Base-by-base conservation (phyloP, 2,888 invertebrate genomes). In the Teinopalpus imperialis region DNA sequence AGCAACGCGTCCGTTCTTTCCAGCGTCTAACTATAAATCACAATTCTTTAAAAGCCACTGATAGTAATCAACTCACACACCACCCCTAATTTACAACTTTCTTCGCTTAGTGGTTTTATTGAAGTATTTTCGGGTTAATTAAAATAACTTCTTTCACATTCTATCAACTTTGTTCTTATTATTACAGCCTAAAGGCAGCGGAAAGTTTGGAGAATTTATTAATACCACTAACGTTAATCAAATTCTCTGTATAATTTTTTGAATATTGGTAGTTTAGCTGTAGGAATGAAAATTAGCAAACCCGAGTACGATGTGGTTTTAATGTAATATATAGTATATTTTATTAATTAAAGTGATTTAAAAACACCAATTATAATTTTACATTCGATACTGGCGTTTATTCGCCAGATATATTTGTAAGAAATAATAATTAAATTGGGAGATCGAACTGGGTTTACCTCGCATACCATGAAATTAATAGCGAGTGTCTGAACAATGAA, bases 81-180 rank as follows among this genome's bases (percentile, higher is more conserved):
- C 61, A 61, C 61, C 58, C 65, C 63, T 69, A 79, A 81, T 85
- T 82, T 81, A 85, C 56, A 74, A 71, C 71, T 64, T 66, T 62
- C 54, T 59, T 66, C 62, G 61, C 59, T 63, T 69, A 57, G 71
- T 66, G 77, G 74, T 73, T 78, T 79, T 72, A 78, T 74, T 71
- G 62, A 78, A 81, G 71, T 74, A 79, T 81, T 81, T 80, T 75
- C 54, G 65, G 69, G 63, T 76, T 79, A 81, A 82, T 83, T 82
- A 81, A 82, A 82, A 81, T 74, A 69, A 68, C 63, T 70, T 54
- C 59, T 53, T 51, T 49, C 48, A 56, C 60, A 64, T 69, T 75
- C 74, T 74, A 62, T 52, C 49, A 65, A 61, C 60, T 60, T 61
- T 49, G 53, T 52, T 54, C 60, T 66, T 4, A 58, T 52, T 57